Percentiles rank a stretch among this genome's conserved stretches.
Evolutionary conservation across 2,888 invertebrate species (phyloP).

Genomic region (Acholoe squamosa): DNA sequence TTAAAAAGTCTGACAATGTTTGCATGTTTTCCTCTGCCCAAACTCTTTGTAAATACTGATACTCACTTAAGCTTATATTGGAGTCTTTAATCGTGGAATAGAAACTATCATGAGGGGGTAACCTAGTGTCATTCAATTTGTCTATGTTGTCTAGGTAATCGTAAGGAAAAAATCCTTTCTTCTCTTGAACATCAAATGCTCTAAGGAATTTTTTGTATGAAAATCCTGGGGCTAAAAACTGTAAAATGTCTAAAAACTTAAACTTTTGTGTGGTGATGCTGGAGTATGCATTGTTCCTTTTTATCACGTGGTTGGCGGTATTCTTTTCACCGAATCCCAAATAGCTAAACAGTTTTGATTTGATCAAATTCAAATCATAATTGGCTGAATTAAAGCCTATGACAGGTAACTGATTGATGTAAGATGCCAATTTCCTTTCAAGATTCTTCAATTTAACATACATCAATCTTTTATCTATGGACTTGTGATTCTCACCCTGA

Average conservation of each 20-base stretch:
- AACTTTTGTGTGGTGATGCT: background rate
- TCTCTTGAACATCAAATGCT: background rate
- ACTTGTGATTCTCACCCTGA: too few relatives aligned
- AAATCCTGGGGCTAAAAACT: background rate
- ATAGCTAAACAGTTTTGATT: background rate
- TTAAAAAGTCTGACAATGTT: constrained; percentile 41
- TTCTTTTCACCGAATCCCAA: background rate
- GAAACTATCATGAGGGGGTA: background rate
- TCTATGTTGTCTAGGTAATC: background rate
- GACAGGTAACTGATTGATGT: background rate
- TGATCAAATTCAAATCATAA: background rate
- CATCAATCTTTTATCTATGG: background rate
- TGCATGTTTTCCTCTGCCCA: constrained; percentile 1
- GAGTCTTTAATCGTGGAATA: background rate
- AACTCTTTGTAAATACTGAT: background rate
- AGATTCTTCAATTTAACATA: background rate
- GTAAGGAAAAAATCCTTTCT: background rate
- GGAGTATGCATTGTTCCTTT: background rate
- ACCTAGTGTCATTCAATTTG: background rate
- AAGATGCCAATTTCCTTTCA: background rate
- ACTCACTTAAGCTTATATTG: background rate
- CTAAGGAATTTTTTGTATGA: background rate
- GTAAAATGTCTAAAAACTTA: background rate
- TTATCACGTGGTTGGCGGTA: background rate
- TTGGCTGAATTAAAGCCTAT: background rate